Evolutionary conservation across 2,797 vertebrate genomes (phyloP).

Genomic region (Pipistrellus pygmaeus): DNA sequence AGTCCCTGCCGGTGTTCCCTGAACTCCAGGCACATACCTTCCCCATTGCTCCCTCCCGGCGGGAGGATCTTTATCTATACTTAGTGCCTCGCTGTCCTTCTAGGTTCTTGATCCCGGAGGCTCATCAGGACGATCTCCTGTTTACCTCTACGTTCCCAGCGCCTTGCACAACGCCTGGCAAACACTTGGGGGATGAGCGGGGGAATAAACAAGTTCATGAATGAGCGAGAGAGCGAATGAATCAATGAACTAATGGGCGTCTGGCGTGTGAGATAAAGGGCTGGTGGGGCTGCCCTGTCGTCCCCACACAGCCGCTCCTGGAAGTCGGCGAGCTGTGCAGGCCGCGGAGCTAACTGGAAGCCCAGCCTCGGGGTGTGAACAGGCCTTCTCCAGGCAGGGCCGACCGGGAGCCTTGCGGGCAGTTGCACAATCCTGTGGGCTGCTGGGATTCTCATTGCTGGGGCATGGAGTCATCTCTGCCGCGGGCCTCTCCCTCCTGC

Average conservation of each 20-base stretch:
- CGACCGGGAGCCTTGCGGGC: slow-evolving; percentile 79
- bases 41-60: not conserved
- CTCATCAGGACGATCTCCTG: not conserved
- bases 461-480: slow-evolving; percentile 80
- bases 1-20: not conserved
- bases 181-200: not conserved
- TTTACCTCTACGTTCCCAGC: not conserved
- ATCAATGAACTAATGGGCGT: not conserved
- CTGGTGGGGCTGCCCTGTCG: not conserved
- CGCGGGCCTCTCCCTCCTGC: slow-evolving; percentile 70
- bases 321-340: not conserved
- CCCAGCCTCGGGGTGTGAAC: slow-evolving; percentile 62
- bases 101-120: not conserved
- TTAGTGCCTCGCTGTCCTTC: slow-evolving; percentile 41
- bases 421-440: slow-evolving; percentile 82
- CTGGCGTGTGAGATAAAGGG: not conserved
- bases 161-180: slow-evolving; percentile 55
- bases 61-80: not conserved
- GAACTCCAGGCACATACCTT: slow-evolving; percentile 11
- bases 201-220: not conserved
- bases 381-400: slow-evolving; percentile 70
- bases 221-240: not conserved
- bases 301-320: not conserved
- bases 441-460: slow-evolving; percentile 83
- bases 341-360: not conserved